Conservation (phyloP, 2,888 invertebrate species). For the Rotaria magnacalcarata region DNA sequence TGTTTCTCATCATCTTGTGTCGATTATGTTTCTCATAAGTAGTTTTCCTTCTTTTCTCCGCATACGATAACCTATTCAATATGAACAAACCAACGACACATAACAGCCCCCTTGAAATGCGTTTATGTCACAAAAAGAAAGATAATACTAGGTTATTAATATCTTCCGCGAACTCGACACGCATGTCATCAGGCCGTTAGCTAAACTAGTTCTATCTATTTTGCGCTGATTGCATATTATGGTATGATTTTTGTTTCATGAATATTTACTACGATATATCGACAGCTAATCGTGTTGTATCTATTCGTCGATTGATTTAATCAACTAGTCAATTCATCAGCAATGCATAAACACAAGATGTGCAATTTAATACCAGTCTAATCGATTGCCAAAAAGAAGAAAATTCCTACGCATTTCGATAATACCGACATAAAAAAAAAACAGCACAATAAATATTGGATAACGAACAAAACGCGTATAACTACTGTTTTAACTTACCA, state of each 20-base stretch:
- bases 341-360: background rate
- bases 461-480: no score
- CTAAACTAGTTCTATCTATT: background rate
- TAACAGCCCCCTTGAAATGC: background rate
- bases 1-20: background rate
- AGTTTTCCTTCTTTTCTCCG: background rate
- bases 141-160: background rate
- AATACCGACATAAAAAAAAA: no score
- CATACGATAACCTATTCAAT: background rate
- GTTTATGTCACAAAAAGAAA: background rate
- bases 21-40: background rate
- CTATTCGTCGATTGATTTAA: background rate
- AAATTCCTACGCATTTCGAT: background rate
- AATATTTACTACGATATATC: background rate
- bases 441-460: no score
- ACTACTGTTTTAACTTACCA: background rate
- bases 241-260: background rate
- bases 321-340: background rate
- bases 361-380: background rate
- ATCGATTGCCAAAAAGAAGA: background rate
- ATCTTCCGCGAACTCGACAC: background rate
- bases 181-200: background rate
- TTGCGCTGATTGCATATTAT: background rate
- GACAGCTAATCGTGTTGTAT: background rate
- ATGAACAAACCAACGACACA: slow-evolving; percentile 1